Base-by-base conservation (phyloP, 2,888 invertebrate species). In the Euzophera pinguis region DNA sequence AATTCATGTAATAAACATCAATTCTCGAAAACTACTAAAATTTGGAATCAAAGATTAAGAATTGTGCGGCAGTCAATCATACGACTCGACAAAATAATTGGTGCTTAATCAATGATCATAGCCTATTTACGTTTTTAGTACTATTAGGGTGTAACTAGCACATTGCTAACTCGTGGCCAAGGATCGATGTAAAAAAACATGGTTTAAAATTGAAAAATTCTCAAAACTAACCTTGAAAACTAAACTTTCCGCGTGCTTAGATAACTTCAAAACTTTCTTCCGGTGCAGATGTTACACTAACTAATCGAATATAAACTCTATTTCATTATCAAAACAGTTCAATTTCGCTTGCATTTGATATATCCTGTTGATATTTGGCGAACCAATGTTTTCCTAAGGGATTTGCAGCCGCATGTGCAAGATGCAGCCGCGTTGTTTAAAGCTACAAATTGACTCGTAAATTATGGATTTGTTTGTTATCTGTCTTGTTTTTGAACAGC, bases 391-490 rank as follows among this genome's bases (percentile, higher is more conserved):
- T 1, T 38, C 37, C 37, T 38, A 10, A 13, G 37, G 37, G 37
- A 38, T 38, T 14, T 7, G 34, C 12, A 43, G 29, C 43, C 43
- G 27, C 27, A 43, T 43, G 43, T 29, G 43, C 43, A 43, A 43
- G 27, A 8, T 43, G 43, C 43, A 22, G 43, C 29, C 9, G 8
- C 29, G 43, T 29, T 43, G 13, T 43, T 43, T 43, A 43, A 29
- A 29, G 29, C 2, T 43, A 29, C 29, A 29, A 43, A 43, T 29
- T 43, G 43, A 43, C 29, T 43, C 1, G 43, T 43, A 43, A 43
- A 43, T 43, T n/a, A 29, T 43, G 17, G 43, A 27, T 43, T 43
- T 42, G 42, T 42, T 43, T 43, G 42, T 43, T 43, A 27, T 22
- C 27, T 12, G 6, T n/a, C 13, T 43, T 9, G n/a, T 43, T 22